Evolutionary conservation across 2,113 vertebrate genomes (phyloP), one percentile per base, ranked within the genome.

Genomic region (Chionomys nivalis): DNA sequence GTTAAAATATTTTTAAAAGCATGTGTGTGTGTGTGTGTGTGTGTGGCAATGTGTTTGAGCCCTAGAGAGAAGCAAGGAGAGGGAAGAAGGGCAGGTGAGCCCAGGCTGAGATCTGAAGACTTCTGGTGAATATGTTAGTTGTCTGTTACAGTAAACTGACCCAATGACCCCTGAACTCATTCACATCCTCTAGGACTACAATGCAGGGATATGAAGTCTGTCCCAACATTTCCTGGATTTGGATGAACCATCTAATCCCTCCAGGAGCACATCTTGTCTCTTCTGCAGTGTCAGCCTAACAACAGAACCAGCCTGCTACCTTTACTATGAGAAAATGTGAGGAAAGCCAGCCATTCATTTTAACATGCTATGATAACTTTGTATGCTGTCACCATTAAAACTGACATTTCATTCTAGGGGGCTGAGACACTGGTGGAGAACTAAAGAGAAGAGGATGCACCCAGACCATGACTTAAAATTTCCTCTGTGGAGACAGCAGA

Each of bases 71-170:
- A 55, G 17, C 33, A 4, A 12, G 2, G 7, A n/a, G 11, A 3
- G 0, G 13, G 55, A 55, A 3, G 39, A 11, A 21, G 28, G 23
- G 63, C 3, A 23, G 13, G 36, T 36, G 28, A 65, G 13, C 8
- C 0, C 55, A 0, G 49, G 66, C 12, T 49, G 17, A 12, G 42
- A 11, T 36, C 3, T 49, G 3, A 3, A 55, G 39, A 33, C 13
- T 75, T 61, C 42, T 36, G 73, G 44, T 6, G 2, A 28, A 87
- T 75, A 26, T 63, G 1, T 52, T 1, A 31, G 10, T 28, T 36
- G 11, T 36, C 8, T 12, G 31, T 47, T 33, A 68, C 3, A 33
- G 5, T 31, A 2, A 55, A 49, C 55, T 26, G 42, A 72, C 17
- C n/a, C 23, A n/a, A 26, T 28, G 55, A 82, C 14, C 68, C 65